A percentile compares a stretch with the other conserved stretches of the same genome.
These are phyloP conservation scores for Columbina picui DNA, from an alignment of 2,113 vertebrate species.

Conservation along the genomic window DNA sequence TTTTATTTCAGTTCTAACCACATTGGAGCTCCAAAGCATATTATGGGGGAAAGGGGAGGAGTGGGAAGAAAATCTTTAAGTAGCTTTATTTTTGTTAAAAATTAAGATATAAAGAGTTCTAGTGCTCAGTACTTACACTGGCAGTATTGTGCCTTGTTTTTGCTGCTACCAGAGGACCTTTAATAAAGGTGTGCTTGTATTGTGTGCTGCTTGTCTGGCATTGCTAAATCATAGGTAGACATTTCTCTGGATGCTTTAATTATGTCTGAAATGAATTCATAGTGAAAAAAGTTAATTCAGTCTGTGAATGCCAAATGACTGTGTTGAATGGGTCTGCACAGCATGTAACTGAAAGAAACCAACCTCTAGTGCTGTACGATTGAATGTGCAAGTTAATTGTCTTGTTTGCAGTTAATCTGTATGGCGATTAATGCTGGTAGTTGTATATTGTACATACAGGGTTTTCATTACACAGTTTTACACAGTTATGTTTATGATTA, in stretches of 20 bases:
- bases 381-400: neutral
- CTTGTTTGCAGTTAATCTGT: neutral
- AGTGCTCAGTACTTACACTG: neutral
- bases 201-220: neutral
- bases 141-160: neutral
- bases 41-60: conserved; percentile 70
- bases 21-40: conserved; percentile 76
- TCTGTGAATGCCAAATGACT: neutral
- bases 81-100: conserved; percentile 3
- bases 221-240: too few relatives aligned
- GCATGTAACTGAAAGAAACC: neutral
- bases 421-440: neutral
- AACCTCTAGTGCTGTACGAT: neutral
- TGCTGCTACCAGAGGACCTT: neutral
- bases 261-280: neutral
- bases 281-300: neutral
- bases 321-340: neutral
- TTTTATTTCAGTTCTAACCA: conserved; percentile 52
- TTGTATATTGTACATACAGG: neutral
- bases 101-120: neutral
- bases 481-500: neutral
- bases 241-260: neutral
- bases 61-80: conserved; percentile 39
- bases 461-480: neutral
- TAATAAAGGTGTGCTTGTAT: neutral